Conservation (phyloP, 2,797 vertebrate genomes). For the Cirrhinus mrigala region DNA sequence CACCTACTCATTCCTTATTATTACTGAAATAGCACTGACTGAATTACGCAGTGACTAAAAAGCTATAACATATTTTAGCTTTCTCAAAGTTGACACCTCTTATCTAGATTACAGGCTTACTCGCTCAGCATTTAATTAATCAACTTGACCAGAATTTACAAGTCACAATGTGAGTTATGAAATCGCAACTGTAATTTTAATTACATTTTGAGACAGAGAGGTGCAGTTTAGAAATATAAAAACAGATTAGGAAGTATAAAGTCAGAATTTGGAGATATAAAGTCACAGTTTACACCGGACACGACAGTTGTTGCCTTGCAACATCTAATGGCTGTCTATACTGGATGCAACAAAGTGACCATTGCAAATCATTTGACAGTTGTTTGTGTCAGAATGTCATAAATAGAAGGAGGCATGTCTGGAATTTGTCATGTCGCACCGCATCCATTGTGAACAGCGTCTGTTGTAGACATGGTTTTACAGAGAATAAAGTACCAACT, state of each 20-base stretch:
- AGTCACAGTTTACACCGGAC: background rate
- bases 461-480: too few relatives aligned
- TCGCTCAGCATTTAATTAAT: background rate
- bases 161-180: background rate
- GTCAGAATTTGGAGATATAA: background rate
- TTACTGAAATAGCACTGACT: background rate
- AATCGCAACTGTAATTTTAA: background rate
- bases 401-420: too few relatives aligned
- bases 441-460: too few relatives aligned
- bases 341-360: too few relatives aligned
- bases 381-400: too few relatives aligned
- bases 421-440: too few relatives aligned
- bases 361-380: too few relatives aligned
- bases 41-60: background rate
- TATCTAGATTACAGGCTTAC: background rate
- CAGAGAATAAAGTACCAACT: too few relatives aligned
- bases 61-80: background rate
- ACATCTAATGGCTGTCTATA: too few relatives aligned
- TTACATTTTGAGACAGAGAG: background rate
- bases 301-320: too few relatives aligned
- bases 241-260: background rate
- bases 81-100: background rate
- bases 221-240: background rate
- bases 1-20: slow-evolving; percentile 6
- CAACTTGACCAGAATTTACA: background rate